phyloP scores from a whole-genome alignment of 1,140 invertebrate genomes.

The Orchestia grillus region DNA sequence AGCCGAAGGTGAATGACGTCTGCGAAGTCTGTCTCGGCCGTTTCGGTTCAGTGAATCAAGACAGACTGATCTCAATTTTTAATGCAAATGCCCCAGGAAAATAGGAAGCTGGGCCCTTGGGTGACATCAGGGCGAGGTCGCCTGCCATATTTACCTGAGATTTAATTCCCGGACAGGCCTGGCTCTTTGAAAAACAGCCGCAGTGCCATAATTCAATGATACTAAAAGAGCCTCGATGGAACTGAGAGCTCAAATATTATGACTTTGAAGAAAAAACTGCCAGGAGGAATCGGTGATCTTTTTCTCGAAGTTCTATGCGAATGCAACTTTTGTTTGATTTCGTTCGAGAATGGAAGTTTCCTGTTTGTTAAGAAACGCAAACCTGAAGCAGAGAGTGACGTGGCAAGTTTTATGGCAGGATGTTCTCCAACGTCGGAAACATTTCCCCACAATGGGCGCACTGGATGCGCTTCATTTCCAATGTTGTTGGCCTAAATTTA shows the following conservation, averaged over 20 bases:
- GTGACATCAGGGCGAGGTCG: background rate
- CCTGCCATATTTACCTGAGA: conserved; percentile 5
- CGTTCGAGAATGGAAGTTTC: background rate
- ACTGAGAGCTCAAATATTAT: background rate
- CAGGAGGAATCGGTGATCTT: background rate
- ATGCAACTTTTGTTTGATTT: too few relatives aligned
- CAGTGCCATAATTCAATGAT: background rate
- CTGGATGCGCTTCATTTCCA: background rate
- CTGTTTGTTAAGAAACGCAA: background rate
- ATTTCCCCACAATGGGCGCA: background rate
- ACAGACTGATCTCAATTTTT: conserved; percentile 29
- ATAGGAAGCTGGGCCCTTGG: background rate
- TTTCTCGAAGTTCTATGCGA: background rate
- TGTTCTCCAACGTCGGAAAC: background rate
- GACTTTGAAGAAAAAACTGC: background rate
- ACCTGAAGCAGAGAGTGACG: background rate
- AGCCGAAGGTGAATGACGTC: conserved; percentile 8
- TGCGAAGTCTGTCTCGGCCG: background rate
- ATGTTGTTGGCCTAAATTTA: background rate
- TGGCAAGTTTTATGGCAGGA: background rate
- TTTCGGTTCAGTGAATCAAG: background rate
- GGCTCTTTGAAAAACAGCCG: background rate
- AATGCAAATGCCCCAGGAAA: conserved; percentile 40
- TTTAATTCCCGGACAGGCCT: background rate
- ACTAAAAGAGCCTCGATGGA: background rate